A percentile compares a stretch with the other conserved stretches of the same genome.
These are phyloP conservation scores for Ardeotis arabs DNA, from an alignment of 2,113 vertebrate genomes.

Conservation along the genomic window DNA sequence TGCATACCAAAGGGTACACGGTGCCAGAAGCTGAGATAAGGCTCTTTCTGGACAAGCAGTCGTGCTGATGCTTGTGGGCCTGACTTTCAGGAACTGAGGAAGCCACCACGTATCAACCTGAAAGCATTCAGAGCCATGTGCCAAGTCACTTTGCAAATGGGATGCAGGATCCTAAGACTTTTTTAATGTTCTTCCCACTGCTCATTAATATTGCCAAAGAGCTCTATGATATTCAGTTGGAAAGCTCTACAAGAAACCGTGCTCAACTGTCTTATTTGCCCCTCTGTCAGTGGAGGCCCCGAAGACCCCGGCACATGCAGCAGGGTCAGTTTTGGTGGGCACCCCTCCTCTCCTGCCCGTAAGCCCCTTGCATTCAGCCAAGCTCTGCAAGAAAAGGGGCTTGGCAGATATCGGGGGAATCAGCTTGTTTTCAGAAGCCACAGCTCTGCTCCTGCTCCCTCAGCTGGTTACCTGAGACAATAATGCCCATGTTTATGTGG, in stretches of 20 bases:
- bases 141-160: not conserved
- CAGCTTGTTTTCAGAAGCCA: not conserved
- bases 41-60: not conserved
- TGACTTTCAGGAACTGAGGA: not conserved
- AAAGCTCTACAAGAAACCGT: not conserved
- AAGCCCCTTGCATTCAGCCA: accelerated
- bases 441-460: not conserved
- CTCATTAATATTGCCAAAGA: not conserved
- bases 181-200: not conserved
- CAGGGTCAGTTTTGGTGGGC: not conserved
- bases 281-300: not conserved
- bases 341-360: not conserved
- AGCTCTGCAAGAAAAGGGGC: not conserved
- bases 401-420: not conserved
- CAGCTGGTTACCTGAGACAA: not conserved
- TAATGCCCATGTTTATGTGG: not conserved
- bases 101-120: not conserved
- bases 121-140: not conserved
- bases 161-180: not conserved
- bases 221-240: not conserved
- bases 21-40: not conserved
- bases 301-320: not conserved
- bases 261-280: not conserved
- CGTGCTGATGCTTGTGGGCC: not conserved
- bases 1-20: accelerated